A percentile compares a stretch with the other conserved stretches of the same genome.
Conservation (phyloP, 1,140 invertebrate species). For the Sycobia sp. region DNA sequence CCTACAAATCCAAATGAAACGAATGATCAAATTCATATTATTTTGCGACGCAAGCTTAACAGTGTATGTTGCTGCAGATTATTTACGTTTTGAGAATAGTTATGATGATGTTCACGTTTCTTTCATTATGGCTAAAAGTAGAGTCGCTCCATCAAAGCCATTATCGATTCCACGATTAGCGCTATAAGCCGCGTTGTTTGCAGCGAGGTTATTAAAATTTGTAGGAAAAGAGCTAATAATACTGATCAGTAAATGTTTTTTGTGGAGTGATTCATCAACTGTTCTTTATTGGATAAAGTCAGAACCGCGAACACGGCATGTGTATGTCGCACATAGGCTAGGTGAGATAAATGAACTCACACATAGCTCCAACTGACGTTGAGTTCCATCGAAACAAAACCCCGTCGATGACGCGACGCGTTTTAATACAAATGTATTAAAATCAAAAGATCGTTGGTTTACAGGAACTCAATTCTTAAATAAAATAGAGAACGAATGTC, state of each 20-base stretch:
- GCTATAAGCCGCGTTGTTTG: no score
- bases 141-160: conserved; percentile 7
- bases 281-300: not conserved
- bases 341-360: no score
- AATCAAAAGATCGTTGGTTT: no score
- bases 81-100: not conserved
- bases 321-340: no score
- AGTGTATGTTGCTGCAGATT: not conserved
- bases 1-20: not conserved
- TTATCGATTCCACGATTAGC: no score
- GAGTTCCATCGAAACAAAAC: no score
- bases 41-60: not conserved
- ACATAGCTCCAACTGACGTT: no score
- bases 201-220: not conserved
- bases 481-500: no score
- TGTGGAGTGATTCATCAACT: not conserved
- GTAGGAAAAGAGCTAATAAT: not conserved
- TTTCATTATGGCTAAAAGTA: not conserved
- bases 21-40: not conserved
- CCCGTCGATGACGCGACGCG: no score
- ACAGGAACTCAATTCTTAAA: no score
- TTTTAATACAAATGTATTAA: no score
- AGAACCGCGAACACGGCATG: not conserved
- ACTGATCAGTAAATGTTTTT: not conserved
- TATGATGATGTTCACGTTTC: not conserved